Evolutionary conservation across 2,888 invertebrate species (phyloP).

Genomic region (Creontiades dilutus): DNA sequence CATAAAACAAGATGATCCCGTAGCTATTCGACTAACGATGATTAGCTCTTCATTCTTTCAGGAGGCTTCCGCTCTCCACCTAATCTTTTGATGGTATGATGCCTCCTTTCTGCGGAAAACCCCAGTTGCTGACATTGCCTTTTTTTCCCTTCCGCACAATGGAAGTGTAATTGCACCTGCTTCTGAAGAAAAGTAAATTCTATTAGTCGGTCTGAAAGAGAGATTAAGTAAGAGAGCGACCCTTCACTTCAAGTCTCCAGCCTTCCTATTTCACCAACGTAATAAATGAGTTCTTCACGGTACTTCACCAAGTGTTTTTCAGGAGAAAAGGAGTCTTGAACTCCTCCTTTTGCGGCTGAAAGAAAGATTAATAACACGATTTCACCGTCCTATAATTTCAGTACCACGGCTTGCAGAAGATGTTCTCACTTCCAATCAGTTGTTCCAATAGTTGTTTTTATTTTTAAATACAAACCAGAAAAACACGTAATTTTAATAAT

Average conservation of each 20-base stretch:
- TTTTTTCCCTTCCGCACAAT: conserved; percentile 27
- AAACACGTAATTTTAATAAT: no score
- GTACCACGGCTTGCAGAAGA: background rate
- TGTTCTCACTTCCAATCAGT: background rate
- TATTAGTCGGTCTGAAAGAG: conserved; percentile 61
- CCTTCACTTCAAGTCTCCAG: conserved; percentile 36
- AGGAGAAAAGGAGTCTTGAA: background rate
- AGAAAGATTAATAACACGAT: background rate
- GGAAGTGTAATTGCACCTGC: conserved; percentile 59
- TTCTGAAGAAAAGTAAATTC: conserved; percentile 56
- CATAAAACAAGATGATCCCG: conserved; percentile 13
- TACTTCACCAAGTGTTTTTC: conserved; percentile 39
- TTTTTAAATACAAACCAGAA: no score
- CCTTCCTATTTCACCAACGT: conserved; percentile 51
- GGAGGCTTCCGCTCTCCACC: background rate
- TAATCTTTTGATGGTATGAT: conserved; percentile 28
- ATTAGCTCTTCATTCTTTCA: conserved; percentile 28
- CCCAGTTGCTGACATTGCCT: conserved; percentile 8
- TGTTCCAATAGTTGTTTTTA: background rate
- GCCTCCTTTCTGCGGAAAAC: background rate
- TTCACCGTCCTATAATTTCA: background rate
- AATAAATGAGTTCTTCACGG: conserved; percentile 58
- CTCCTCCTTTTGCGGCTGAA: background rate
- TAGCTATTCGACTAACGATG: conserved; percentile 12
- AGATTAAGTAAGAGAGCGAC: conserved; percentile 44